Conservation (phyloP, 2,888 invertebrate genomes). For the Nomada lathburiana region DNA sequence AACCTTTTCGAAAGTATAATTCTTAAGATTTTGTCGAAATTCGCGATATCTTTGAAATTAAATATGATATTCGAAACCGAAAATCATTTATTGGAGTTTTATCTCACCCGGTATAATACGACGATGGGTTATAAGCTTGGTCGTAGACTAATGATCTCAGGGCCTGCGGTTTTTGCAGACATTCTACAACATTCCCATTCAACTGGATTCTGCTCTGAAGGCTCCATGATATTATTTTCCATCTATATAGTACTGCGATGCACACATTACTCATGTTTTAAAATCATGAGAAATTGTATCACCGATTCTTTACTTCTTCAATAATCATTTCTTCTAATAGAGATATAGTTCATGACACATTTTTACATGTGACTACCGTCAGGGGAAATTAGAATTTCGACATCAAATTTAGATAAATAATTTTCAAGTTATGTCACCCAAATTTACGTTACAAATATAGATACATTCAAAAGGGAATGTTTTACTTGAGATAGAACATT, state of each 20-base stretch:
- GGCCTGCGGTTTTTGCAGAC: conserved; percentile 83
- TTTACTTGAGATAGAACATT: no score
- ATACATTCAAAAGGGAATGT: no score
- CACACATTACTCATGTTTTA: conserved; percentile 45
- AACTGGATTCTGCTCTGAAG: conserved; percentile 77
- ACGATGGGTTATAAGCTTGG: conserved; percentile 79
- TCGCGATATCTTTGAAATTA: not conserved
- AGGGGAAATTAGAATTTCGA: no score
- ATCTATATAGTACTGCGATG: conserved; percentile 51
- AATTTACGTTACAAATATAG: no score
- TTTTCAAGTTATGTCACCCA: no score
- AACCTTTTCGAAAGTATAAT: no score
- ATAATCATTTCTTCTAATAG: no score
- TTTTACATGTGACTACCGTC: no score
- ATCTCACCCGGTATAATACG: conserved; percentile 79
- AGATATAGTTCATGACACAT: no score
- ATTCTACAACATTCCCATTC: conserved; percentile 85
- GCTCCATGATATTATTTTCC: conserved; percentile 71
- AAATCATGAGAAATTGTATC: conserved; percentile 14
- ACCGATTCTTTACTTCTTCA: conserved; percentile 10
- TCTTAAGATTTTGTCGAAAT: no score
- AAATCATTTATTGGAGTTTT: conserved; percentile 43
- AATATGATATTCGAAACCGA: not conserved
- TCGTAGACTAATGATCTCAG: conserved; percentile 83
- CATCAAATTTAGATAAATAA: no score